phyloP scores from a whole-genome alignment of 2,888 invertebrate genomes.

The Diachrysia chrysitis region DNA sequence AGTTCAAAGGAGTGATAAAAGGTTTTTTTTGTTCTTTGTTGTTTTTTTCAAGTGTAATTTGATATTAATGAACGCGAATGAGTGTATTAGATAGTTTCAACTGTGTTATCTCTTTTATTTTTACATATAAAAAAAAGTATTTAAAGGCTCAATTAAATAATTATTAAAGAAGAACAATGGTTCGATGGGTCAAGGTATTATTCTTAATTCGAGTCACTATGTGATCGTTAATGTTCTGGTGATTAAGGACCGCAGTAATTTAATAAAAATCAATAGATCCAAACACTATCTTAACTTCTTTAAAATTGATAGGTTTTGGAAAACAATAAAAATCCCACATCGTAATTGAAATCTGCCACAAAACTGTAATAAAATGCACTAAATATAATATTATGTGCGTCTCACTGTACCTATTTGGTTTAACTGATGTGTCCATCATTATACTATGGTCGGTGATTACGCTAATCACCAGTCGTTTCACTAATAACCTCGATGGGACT shows the following conservation, averaged over 20 bases:
- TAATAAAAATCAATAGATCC: too few species aligned
- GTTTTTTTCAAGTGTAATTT: neutral
- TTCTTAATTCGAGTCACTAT: too few species aligned
- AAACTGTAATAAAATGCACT: conserved; percentile 3
- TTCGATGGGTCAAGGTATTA: too few species aligned
- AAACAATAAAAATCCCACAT: neutral
- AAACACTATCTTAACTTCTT: too few species aligned
- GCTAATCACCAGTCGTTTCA: conserved; percentile 47
- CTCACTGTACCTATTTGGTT: conserved; percentile 20
- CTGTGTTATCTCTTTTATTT: too few species aligned
- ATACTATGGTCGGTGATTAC: conserved; percentile 45
- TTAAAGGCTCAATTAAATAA: too few species aligned
- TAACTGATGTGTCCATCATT: conserved; percentile 45
- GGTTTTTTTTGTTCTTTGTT: neutral
- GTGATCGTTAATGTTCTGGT: too few species aligned
- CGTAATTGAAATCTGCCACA: neutral
- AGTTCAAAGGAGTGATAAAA: conserved; percentile 27
- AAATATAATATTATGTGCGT: conserved; percentile 13
- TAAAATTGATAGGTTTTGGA: neutral
- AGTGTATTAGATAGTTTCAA: too few species aligned
- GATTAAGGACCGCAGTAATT: neutral
- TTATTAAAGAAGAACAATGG: too few species aligned
- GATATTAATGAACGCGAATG: too few species aligned
- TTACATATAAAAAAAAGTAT: too few species aligned
- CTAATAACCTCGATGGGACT: conserved; percentile 48